Percentiles rank a stretch among this genome's conserved stretches.
Conservation (phyloP, 2,797 vertebrate species). For the Clarias fuscus region DNA sequence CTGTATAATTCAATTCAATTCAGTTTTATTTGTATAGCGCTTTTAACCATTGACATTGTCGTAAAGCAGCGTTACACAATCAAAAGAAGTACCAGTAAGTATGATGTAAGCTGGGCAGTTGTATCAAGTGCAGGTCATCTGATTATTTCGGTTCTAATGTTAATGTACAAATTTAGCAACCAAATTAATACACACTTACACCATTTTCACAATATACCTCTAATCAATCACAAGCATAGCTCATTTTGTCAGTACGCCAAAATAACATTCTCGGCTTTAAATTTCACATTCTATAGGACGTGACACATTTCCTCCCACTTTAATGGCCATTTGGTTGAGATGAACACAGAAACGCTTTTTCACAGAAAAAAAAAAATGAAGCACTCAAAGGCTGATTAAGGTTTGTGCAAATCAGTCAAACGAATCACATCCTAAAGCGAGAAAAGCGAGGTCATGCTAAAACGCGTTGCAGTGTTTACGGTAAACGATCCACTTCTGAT, state of each 20-base stretch:
- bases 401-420: slow-evolving; percentile 30
- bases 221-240: not conserved
- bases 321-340: slow-evolving; percentile 13
- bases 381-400: slow-evolving; percentile 38
- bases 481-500: slow-evolving; percentile 20
- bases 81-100: not conserved
- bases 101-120: not conserved
- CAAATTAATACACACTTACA: not conserved
- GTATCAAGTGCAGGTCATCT: not conserved
- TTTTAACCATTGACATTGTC: too few species aligned
- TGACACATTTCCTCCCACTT: not conserved
- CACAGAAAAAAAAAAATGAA: slow-evolving; percentile 39
- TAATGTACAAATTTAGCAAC: not conserved
- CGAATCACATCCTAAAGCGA: not conserved
- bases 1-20: too few species aligned
- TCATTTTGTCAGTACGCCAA: not conserved
- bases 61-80: too few species aligned
- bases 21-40: too few species aligned
- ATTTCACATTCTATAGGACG: not conserved
- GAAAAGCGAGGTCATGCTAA: not conserved
- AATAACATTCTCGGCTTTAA: not conserved
- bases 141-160: not conserved
- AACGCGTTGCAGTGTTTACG: not conserved
- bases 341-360: slow-evolving; percentile 32
- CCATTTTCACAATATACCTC: not conserved